Evolutionary conservation across 2,888 invertebrate species (phyloP), one percentile per base, ranked within the genome.

Genomic region (Branchellion lobata): DNA sequence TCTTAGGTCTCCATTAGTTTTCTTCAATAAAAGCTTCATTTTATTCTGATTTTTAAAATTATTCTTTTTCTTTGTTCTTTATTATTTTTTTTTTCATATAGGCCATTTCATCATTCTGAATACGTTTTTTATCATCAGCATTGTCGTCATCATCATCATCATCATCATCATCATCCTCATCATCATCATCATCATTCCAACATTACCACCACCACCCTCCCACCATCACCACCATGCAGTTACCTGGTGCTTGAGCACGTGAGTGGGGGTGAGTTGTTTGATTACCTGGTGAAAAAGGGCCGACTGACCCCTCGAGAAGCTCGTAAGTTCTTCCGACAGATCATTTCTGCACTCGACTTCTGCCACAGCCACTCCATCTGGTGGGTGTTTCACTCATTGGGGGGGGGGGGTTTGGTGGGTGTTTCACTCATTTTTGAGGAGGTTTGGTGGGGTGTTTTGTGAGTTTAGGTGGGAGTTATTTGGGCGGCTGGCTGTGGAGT

Each of bases 281-380:
- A 99, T 89, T 99, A 99, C 89, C 90, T 99, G 84, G 99, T 99
- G 81, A 96, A 97, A 89, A 99, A 99, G 88, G 98, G 99, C 69
- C 91, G 99, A 77, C 90, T 99, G 73, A 97, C 97, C 81, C 96
- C 97, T 0, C 97, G 97, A 88, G 98, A 98, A 89, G 97, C 97
- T 1, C 90, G 97, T 81, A 90, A 95, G 85, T 98, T 98, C 90
- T 98, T 98, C 90, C 90, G 96, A 86, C 99, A 99, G 90, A 99
- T 99, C 85, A 98, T 99, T 87, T 99, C 99, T 18, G 99, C 99
- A 14, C 90, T 99, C 85, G 98, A 99, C 88, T 99, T 99, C 89
- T 99, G 99, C 87, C 99, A 99, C 88, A 97, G 97, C 87, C 98
- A 99, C 89, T 98, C 96, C 84, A 99, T 99, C 90, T 99, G 98